Evolutionary conservation across 2,113 vertebrate genomes (phyloP).

Genomic region (Steatornis caripensis): DNA sequence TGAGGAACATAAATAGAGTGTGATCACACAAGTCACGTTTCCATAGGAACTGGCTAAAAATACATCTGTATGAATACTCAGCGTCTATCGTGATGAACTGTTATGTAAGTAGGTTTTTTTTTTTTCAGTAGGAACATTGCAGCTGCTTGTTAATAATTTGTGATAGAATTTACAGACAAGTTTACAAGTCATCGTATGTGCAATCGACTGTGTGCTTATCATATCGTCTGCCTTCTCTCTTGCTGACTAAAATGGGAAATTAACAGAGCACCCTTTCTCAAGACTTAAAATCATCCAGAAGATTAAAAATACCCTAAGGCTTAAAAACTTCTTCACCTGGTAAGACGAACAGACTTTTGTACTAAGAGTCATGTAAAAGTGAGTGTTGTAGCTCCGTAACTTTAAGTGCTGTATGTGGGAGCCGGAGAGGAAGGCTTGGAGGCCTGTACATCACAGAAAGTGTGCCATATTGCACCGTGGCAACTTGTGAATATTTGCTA

Average conservation of each 20-base stretch:
- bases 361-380: background rate
- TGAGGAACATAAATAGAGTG: background rate
- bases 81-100: background rate
- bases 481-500: background rate
- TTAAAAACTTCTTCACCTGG: background rate
- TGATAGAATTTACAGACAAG: background rate
- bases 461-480: background rate
- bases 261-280: background rate
- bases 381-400: background rate
- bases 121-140: background rate
- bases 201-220: background rate
- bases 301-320: conserved; percentile 8
- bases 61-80: background rate
- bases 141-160: conserved; percentile 35
- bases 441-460: background rate
- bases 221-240: background rate
- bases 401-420: background rate
- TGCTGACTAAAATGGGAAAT: conserved; percentile 17
- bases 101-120: background rate
- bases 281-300: background rate
- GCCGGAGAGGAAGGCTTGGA: background rate
- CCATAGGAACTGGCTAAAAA: conserved; percentile 33
- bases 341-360: background rate
- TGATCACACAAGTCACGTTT: background rate
- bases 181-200: background rate